phyloP scores from a whole-genome alignment of 2,888 invertebrate species.

The Heliothis peltigera region DNA sequence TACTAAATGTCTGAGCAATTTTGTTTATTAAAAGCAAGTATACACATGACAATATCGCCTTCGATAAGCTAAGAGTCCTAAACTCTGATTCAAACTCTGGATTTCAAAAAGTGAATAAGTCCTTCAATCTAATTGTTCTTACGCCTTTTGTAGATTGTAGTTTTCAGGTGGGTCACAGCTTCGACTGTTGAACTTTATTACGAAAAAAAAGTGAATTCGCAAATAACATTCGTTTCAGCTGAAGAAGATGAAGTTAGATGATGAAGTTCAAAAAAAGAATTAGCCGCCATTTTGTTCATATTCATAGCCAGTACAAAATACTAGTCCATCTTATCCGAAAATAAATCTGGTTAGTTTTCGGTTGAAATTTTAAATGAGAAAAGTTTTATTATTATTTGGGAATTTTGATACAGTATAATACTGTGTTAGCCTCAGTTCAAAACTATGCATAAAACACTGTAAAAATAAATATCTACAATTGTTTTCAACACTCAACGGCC shows the following conservation, averaged over 20 bases:
- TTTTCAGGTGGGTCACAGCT: constrained; percentile 24
- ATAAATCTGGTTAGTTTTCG: too few relatives aligned
- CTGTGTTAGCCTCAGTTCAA: background rate
- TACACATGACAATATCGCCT: constrained; percentile 6
- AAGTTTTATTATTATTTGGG: background rate
- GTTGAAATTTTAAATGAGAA: too few relatives aligned
- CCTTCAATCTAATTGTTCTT: too few relatives aligned
- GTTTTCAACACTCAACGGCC: constrained; percentile 17
- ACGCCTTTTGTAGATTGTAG: background rate
- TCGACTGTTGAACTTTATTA: constrained; percentile 20
- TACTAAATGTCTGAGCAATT: constrained; percentile 26
- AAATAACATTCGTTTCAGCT: constrained; percentile 29
- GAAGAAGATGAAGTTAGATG: constrained; percentile 4
- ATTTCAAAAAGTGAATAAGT: constrained; percentile 4
- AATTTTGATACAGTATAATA: background rate
- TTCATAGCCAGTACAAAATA: too few relatives aligned
- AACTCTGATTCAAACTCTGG: background rate
- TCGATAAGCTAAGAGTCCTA: constrained; percentile 5
- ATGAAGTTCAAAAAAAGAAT: background rate
- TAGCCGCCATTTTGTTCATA: too few relatives aligned
- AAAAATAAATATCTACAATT: constrained; percentile 34
- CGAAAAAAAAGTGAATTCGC: constrained; percentile 23
- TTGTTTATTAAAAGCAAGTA: constrained; percentile 8
- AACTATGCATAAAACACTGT: constrained; percentile 12
- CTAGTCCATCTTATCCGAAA: too few relatives aligned